Evolutionary conservation across 2,113 vertebrate species (phyloP).

Genomic region (Cardinalis cardinalis): DNA sequence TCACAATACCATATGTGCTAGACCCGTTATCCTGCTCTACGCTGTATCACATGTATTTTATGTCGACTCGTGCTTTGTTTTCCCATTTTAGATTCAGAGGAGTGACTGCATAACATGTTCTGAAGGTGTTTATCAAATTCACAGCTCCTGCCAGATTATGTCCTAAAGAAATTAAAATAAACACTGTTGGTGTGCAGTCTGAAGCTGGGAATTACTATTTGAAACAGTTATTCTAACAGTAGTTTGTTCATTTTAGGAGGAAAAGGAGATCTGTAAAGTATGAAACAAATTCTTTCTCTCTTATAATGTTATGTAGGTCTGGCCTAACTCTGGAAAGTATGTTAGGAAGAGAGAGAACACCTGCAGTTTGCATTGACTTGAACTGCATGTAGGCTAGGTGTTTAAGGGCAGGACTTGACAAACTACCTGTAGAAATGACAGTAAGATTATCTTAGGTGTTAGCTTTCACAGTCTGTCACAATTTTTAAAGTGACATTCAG

Average conservation of each 20-base stretch:
- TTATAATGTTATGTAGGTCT: neutral
- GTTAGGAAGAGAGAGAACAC: neutral
- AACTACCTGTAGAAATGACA: neutral
- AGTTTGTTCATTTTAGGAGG: neutral
- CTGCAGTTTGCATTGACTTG: neutral
- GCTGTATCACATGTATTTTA: constrained; percentile 30
- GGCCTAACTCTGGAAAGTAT: neutral
- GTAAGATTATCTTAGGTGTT: neutral
- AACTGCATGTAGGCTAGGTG: neutral
- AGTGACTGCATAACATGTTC: neutral
- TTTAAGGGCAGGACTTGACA: neutral
- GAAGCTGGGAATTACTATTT: neutral
- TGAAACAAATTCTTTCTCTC: neutral
- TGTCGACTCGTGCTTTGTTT: constrained; percentile 2
- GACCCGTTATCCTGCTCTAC: constrained; percentile 11
- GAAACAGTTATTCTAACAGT: neutral
- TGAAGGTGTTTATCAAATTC: neutral
- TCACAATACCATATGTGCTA: constrained; percentile 29
- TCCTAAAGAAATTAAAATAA: neutral
- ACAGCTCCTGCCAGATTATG: neutral
- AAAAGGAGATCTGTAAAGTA: neutral
- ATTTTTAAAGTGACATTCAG: neutral
- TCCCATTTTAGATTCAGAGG: neutral
- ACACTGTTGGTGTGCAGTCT: neutral
- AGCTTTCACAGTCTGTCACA: neutral